Base-by-base conservation (phyloP, 2,113 vertebrate species). In the Sclerurus mexicanus region DNA sequence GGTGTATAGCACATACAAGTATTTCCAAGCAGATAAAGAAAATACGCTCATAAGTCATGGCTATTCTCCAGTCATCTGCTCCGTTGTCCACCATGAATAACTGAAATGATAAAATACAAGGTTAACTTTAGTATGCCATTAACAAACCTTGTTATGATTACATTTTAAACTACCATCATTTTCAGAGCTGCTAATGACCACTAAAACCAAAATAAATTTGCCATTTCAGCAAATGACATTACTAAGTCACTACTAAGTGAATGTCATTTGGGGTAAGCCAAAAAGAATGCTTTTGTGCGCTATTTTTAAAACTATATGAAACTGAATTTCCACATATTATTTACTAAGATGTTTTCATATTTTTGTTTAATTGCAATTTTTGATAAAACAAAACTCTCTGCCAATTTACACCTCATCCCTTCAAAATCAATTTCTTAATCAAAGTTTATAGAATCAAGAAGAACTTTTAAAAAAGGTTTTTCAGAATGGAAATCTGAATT, bases 1-100 rank as follows among this genome's bases (percentile, higher is more conserved):
- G 99, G 97, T 99, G 99, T 96, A 99, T 99, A 98, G 99, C 99
- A 97, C 99, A 99, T 95, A 99, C 99, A 90, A 99, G 98, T 98
- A 99, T 99, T 98, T 99, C 99, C 98, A 99, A 98, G 98, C 99
- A 99, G 98, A 99, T 99, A 98, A 99, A 99, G 98, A 99, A 99
- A 98, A 99, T 99, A 98, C 99, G 99, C 97, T 99, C 99, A 56
- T 99, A 99, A 94, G 99, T 99, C 99, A 99, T 99, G 98, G 99
- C 99, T 99, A 99, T 99, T 98, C 99, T 99, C 99, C 99, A 99
- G 98, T 99, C 99, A 97, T 99, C 99, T 55, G 99, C 99, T 93
- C 99, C 99, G 83, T 99, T 99, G 99, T 99, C 99, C 98, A 99
- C 99, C 99, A 99, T 99, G 98, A 99, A 99, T 95, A 99, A 98